These are phyloP conservation scores for Antheraea mylitta DNA, from an alignment of 1,140 invertebrate species.

Conservation along the genomic window DNA sequence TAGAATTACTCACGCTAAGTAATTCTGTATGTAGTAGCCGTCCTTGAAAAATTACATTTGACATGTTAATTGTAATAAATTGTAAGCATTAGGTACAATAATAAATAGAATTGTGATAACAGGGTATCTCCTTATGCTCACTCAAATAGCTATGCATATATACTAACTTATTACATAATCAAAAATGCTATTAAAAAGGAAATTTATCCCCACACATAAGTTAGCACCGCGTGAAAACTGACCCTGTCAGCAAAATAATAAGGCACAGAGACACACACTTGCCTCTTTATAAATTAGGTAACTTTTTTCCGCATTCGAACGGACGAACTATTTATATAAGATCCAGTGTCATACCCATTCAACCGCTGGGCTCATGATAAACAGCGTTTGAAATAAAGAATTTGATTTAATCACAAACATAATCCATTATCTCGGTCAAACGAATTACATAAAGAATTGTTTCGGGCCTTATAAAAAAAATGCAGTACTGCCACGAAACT, in stretches of 20 bases:
- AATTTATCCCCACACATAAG: too few species aligned
- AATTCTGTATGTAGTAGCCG: not conserved
- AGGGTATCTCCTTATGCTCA: too few species aligned
- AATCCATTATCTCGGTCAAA: not conserved
- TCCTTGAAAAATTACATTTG: slow-evolving; percentile 7
- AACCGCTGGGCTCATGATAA: not conserved
- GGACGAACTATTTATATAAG: not conserved
- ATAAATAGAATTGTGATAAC: too few species aligned
- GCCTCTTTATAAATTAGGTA: too few species aligned
- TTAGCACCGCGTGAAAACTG: too few species aligned
- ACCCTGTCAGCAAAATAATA: too few species aligned
- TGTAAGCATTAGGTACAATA: too few species aligned
- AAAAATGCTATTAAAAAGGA: too few species aligned
- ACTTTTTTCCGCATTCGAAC: not conserved
- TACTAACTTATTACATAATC: too few species aligned
- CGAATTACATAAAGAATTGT: slow-evolving; percentile 10
- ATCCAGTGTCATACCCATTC: not conserved
- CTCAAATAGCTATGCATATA: too few species aligned
- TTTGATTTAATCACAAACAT: slow-evolving; percentile 16
- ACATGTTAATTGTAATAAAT: slow-evolving; percentile 12
- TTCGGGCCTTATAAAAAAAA: not conserved
- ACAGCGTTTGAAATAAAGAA: slow-evolving; percentile 8
- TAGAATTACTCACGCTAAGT: not conserved
- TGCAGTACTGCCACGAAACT: not conserved
- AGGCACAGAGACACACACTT: too few species aligned